A percentile compares a stretch with the other conserved stretches of the same genome.
Evolutionary conservation across 2,113 vertebrate species (phyloP).

Genomic region (Terrapene triunguis): DNA sequence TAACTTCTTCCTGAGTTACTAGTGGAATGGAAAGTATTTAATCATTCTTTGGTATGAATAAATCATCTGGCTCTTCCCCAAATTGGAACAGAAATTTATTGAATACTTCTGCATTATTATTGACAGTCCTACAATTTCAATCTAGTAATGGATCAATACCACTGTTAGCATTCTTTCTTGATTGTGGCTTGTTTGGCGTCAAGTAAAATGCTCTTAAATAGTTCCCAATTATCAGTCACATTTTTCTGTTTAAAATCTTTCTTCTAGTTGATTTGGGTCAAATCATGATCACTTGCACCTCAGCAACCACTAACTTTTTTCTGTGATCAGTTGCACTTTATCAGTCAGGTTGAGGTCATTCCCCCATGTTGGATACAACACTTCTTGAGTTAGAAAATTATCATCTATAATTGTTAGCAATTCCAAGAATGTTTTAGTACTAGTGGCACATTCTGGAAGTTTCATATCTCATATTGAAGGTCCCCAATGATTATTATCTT

Average conservation of each 20-base stretch:
- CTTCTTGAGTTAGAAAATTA: neutral
- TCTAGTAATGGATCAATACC: neutral
- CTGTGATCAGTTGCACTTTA: neutral
- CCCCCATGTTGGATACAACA: neutral
- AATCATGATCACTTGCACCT: neutral
- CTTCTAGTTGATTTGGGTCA: neutral
- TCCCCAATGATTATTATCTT: neutral
- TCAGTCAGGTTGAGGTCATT: neutral
- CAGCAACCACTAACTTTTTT: neutral
- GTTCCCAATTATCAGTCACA: neutral
- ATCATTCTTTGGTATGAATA: neutral
- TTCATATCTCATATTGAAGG: neutral
- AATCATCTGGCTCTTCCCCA: neutral
- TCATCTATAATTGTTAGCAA: neutral
- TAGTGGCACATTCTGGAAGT: neutral
- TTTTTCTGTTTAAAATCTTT: neutral
- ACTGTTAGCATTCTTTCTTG: neutral
- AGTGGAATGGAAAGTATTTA: neutral
- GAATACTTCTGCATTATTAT: neutral
- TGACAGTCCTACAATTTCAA: neutral
- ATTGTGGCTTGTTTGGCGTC: neutral
- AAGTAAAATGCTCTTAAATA: neutral
- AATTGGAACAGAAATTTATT: neutral
- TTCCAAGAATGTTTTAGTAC: neutral
- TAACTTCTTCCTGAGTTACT: neutral